Evolutionary conservation across 92 coral and sea anemone species (phyloP), one percentile per base, ranked within the genome.

Genomic region (Umimayanthus kanabou): DNA sequence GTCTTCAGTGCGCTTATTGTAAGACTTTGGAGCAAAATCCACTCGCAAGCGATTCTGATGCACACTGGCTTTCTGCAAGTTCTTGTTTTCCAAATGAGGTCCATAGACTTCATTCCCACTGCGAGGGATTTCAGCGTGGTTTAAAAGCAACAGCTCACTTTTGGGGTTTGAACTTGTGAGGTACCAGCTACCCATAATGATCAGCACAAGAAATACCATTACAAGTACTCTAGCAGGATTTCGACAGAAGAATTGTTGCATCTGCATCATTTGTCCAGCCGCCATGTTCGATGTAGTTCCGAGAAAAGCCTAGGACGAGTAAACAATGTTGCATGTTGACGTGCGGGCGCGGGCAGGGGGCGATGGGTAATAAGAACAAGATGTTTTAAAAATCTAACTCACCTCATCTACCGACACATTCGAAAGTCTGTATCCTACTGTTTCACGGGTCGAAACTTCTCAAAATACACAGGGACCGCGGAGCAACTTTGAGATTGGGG

Each of bases 121-220:
- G 69, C 69, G 69, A 61, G 80, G 80, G 45, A 18, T 66, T 39
- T 15, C 20, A 26, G 77, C 6, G 28, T 26, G 20, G 11, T 29
- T 26, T 49, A 45, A 49, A 22, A 69, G 58, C n/a, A 49, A 26
- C 26, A 71, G 57, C 40, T 83, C 43, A 50, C 67, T 83, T n/a
- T 71, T 71, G 4, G 66, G 78, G 6, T 9, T 83, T 47, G 64
- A 47, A 33, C 43, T 70, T 45, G 77, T 43, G 9, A 83, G 55
- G 43, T 67, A 70, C 87, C 87, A 83, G 28, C 66, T 47, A 20
- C 87, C 87, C 8, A 83, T 28, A 83, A 83, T 83, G 67, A 83
- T 43, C 33, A 83, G 87, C 43, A 83, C 78, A 50, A 83, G 87
- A 47, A 83, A 83, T 70, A 25, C 45, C 10, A 77, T 70, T 29